These are phyloP conservation scores for Sebastes variabilis DNA, from an alignment of 2,797 vertebrate species.

Conservation along the genomic window DNA sequence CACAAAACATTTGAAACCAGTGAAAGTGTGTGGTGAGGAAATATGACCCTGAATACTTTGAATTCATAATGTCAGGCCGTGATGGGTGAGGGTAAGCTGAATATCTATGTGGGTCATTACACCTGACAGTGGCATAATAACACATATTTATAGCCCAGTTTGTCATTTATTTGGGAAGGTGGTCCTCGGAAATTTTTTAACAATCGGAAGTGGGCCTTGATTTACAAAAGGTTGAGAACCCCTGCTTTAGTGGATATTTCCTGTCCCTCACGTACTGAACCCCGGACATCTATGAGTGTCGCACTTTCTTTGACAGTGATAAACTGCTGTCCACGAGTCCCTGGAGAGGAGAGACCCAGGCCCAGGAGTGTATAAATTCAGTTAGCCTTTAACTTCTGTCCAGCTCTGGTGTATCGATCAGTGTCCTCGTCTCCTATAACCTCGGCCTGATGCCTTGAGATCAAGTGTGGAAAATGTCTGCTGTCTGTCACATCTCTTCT, in stretches of 20 bases:
- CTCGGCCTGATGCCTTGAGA: slow-evolving; percentile 21
- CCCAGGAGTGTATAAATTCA: slow-evolving; percentile 8
- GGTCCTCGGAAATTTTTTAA: too few relatives aligned
- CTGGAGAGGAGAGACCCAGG: neutral
- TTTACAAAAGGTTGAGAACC: too few relatives aligned
- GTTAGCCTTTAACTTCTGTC: slow-evolving; percentile 14
- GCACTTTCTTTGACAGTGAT: slow-evolving; percentile 40
- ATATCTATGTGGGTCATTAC: too few relatives aligned
- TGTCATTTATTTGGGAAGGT: too few relatives aligned
- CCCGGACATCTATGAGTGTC: neutral
- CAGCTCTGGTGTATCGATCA: slow-evolving; percentile 52
- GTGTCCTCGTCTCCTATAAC: slow-evolving; percentile 37
- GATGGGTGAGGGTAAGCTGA: too few relatives aligned
- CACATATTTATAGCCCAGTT: too few relatives aligned
- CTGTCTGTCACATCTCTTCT: slow-evolving; percentile 22
- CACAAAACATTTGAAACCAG: too few relatives aligned
- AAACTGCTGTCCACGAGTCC: slow-evolving; percentile 31
- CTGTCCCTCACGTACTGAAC: neutral
- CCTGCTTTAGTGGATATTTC: neutral
- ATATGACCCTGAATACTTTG: too few relatives aligned
- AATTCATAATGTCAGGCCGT: too few relatives aligned
- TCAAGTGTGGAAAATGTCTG: slow-evolving; percentile 42
- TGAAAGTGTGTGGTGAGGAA: too few relatives aligned
- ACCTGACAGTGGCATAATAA: too few relatives aligned
- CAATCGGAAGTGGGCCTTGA: too few relatives aligned